Conservation (phyloP, 2,797 vertebrate species). For the Cheirogaleus major region DNA sequence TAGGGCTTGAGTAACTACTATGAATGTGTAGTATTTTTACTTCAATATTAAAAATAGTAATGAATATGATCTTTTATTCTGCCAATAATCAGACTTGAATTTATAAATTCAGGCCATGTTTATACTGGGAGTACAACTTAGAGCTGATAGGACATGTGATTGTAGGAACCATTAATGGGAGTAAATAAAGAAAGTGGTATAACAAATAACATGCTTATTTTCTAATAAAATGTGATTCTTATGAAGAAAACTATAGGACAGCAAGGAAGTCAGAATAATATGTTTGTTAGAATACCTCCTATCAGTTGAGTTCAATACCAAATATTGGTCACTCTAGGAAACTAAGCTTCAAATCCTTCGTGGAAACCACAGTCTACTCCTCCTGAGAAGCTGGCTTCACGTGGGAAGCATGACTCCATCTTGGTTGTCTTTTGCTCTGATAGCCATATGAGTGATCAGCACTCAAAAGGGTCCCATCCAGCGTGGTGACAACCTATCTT, state of each 20-base stretch:
- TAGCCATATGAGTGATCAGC: background rate
- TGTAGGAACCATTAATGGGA: background rate
- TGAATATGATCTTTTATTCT: background rate
- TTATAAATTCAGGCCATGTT: background rate
- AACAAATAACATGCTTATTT: constrained; percentile 28
- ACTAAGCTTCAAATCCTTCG: background rate
- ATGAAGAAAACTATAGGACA: background rate
- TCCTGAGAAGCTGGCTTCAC: background rate
- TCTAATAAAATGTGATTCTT: constrained; percentile 15
- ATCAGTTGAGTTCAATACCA: constrained; percentile 36
- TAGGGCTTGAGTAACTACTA: background rate
- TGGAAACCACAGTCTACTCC: background rate
- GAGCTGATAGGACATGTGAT: background rate
- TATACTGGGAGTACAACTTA: background rate
- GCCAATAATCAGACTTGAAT: background rate
- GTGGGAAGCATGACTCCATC: background rate
- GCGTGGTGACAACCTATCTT: background rate
- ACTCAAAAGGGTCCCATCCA: background rate
- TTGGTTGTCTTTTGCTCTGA: background rate
- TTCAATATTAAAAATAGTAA: background rate
- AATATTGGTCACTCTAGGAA: background rate
- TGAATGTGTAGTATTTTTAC: constrained; percentile 2
- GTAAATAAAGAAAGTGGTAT: background rate
- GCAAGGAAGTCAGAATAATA: background rate
- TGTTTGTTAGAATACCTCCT: background rate